Evolutionary conservation across 2,113 vertebrate species (phyloP), one percentile per base, ranked within the genome.

Genomic region (Paramisgurnus dabryanus): DNA sequence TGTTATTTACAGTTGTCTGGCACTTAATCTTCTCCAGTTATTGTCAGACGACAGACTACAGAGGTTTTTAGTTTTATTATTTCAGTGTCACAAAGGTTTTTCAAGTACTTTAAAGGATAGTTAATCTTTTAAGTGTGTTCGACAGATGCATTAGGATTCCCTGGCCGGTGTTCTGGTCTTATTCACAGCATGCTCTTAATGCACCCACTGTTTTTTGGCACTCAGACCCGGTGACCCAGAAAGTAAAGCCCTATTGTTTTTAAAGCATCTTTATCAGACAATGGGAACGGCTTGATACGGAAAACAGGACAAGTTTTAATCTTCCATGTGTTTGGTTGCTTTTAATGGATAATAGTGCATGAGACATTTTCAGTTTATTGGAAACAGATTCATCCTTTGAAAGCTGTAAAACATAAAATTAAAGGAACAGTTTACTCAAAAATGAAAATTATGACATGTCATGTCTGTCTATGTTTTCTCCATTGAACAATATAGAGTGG

Each of bases 71-170:
- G 65, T 79, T 50, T 79, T 63, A 69, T 81, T 82, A 69, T 81
- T 82, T 76, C 75, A 71, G 47, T 65, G 27, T 70, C 81, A 75
- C 81, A 78, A 81, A 86, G 65, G 80, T 68, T 86, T 81, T 84
- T 86, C 83, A 87, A 87, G 86, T 70, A 86, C 79, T 82, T 86
- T 80, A 85, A 87, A 82, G 84, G 81, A 78, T 65, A 67, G 64
- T 70, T 88, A 88, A 88, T 86, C 87, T 85, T 85, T 86, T 84
- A 88, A 88, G 82, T 88, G 85, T 84, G 83, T 82, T 83, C 40
- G 66, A 79, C 67, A 65, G 73, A 73, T 82, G 77, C 83, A 85
- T 86, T 82, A 82, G 68, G 49, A 66, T 64, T 70, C 78, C 75
- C 40, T 39, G 47, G 61, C 61, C 45, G 43, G 41, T 41, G 65